phyloP scores from a whole-genome alignment of 2,113 vertebrate genomes.

The Actinemys pallida region DNA sequence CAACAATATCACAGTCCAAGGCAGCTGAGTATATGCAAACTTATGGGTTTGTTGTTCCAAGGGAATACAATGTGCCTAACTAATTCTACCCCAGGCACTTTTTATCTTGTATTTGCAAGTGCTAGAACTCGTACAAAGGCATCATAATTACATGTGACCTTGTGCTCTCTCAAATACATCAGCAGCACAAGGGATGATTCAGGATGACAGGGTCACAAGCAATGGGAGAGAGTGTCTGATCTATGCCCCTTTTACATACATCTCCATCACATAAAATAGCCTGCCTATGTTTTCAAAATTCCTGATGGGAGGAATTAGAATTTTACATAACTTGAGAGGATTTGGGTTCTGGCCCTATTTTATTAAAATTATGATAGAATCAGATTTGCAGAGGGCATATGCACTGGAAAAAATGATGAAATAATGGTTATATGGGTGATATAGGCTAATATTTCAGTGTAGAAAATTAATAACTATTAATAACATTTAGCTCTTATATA shows the following conservation, averaged over 20 bases:
- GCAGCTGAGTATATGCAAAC: not conserved
- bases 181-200: slow-evolving; percentile 46
- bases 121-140: slow-evolving; percentile 43
- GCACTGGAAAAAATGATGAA: not conserved
- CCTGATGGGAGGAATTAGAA: not conserved
- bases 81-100: slow-evolving; percentile 46
- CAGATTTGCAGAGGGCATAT: not conserved
- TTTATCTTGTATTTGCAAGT: slow-evolving; percentile 47
- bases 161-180: slow-evolving; percentile 51
- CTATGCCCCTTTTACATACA: slow-evolving; percentile 34
- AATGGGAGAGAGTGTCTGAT: slow-evolving; percentile 24
- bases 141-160: slow-evolving; percentile 59
- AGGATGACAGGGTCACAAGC: slow-evolving; percentile 46
- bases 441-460: not conserved
- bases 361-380: not conserved
- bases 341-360: not conserved
- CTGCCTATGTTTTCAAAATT: not conserved
- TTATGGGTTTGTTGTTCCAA: slow-evolving; percentile 10
- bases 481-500: not conserved
- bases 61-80: slow-evolving; percentile 14
- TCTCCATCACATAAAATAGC: not conserved
- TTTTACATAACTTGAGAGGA: not conserved
- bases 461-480: not conserved
- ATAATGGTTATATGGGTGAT: not conserved
- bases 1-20: not conserved